Evolutionary conservation across 2,797 vertebrate species (phyloP).

Genomic region (Cyclura pinguis): DNA sequence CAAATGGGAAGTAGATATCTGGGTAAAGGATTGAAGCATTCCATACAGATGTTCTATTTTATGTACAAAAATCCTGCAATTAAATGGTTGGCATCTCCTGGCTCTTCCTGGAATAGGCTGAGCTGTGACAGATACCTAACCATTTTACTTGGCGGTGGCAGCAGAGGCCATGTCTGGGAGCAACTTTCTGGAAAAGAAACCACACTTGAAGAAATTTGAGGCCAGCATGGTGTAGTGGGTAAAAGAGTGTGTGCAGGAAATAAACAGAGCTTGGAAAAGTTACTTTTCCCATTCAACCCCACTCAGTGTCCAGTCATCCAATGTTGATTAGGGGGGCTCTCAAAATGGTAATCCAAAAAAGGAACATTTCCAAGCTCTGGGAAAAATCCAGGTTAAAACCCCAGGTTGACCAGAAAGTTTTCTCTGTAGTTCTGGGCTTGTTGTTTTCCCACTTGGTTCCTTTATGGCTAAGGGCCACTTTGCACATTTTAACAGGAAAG

Average conservation of each 20-base stretch:
- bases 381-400: slow-evolving; percentile 21
- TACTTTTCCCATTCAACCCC: background rate
- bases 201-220: background rate
- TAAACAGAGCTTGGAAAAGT: background rate
- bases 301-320: background rate
- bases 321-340: background rate
- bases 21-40: slow-evolving; percentile 19
- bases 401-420: background rate
- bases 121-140: background rate
- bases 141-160: background rate
- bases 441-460: background rate
- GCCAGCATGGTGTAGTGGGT: too few relatives aligned
- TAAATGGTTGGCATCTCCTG: background rate
- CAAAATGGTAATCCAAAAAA: background rate
- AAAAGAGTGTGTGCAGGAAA: background rate
- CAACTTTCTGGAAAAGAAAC: background rate
- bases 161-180: background rate
- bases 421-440: background rate
- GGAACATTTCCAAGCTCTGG: background rate
- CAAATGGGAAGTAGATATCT: slow-evolving; percentile 4
- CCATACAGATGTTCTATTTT: slow-evolving; percentile 11
- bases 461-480: background rate
- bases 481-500: background rate
- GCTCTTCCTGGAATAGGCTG: background rate
- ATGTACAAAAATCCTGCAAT: background rate